Base-by-base conservation (phyloP, 1,140 invertebrate species). In the Mya arenaria region DNA sequence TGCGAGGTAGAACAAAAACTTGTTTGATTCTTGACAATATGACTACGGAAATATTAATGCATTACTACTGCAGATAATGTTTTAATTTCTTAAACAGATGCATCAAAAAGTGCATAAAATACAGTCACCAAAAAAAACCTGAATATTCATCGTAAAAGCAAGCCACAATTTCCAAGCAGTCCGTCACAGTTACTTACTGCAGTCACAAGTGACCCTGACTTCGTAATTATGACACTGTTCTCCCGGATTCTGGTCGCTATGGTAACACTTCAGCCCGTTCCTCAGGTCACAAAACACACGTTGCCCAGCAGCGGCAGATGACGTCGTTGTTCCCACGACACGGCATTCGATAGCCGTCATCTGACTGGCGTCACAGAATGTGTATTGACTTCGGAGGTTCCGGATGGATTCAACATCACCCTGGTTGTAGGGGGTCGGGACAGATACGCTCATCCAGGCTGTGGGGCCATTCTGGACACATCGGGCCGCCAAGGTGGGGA, bases 211-310 rank as follows among this genome's bases (percentile, higher is more conserved):
- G 41, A 92, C 88, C 28, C 92, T 78, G 17, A 93, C 85, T 85
- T 93, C 91, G 81, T 90, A 91, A 81, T 93, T 91, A 8, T 79
- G 32, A 66, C 93, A 93, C 6, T 74, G 66, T n/a, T 86, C 85
- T n/a, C 81, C 86, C 10, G 68, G 80, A 25, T 23, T 44, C 60
- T 88, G 83, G 19, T 92, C 89, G 10, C 74, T 83, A 32, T 92
- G 88, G 19, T 63, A 74, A 83, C 93, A 93, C 6, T 84, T 78
- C 19, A 93, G 83, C 25, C 92, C 92, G 41, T 89, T 75, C 2
- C 77, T 52, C 15, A 92, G 28, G 63, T 90, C 84, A 82, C 92
- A 93, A 8, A 79, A 85, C 0, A 91, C 84, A 0, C 71, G 83
- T 34, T 90, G 91, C 19, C 84, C 87, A 25, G 88, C 72, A 4